Evolutionary conservation across 1,140 invertebrate genomes (phyloP).

Genomic region (Polypedilum vanderplanki): DNA sequence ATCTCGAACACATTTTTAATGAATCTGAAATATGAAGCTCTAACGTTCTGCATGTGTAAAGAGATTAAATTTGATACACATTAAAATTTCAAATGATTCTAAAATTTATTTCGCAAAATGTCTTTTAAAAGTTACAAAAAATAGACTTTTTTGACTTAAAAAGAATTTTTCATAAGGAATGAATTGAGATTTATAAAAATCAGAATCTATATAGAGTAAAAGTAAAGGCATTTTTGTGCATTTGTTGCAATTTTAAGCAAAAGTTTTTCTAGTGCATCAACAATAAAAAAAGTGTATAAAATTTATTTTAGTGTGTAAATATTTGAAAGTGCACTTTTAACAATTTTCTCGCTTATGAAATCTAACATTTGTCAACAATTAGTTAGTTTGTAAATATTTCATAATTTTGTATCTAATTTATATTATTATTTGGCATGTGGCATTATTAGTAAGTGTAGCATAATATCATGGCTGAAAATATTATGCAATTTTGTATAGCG

Average conservation of each 20-base stretch:
- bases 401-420: not conserved
- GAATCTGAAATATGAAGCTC: too few species aligned
- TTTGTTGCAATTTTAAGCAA: not conserved
- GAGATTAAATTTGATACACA: too few species aligned
- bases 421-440: not conserved
- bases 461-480: not conserved
- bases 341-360: not conserved
- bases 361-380: not conserved
- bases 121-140: too few species aligned
- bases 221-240: slow-evolving; percentile 2
- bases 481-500: not conserved
- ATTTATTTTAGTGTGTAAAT: not conserved
- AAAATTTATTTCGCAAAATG: too few species aligned
- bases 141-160: too few species aligned
- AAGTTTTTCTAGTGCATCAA: not conserved
- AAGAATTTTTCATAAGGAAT: too few species aligned
- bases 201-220: too few species aligned
- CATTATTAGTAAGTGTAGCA: not conserved
- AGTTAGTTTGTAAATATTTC: not conserved
- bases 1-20: too few species aligned
- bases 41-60: too few species aligned
- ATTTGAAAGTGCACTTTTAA: slow-evolving; percentile 21
- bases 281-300: not conserved
- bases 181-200: too few species aligned
- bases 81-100: too few species aligned